Percentiles rank a stretch among this genome's conserved stretches.
Conservation (phyloP, 2,797 vertebrate species). For the Manis pentadactyla region DNA sequence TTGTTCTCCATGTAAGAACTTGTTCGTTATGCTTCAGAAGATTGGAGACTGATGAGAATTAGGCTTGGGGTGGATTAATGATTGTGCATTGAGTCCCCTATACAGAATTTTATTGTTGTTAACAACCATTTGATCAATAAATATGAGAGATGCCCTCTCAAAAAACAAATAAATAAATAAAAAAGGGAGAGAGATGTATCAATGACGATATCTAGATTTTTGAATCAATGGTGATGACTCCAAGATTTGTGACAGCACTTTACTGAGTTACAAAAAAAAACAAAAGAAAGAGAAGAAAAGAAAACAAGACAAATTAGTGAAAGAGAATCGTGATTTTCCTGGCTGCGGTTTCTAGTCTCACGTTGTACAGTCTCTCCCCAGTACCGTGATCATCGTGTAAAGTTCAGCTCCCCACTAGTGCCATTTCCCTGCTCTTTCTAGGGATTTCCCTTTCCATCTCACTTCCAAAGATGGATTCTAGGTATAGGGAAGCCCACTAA, state of each 20-base stretch:
- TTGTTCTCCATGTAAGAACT: no score
- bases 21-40: no score
- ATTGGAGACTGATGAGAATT: no score
- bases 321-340: slow-evolving; percentile 1
- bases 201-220: neutral
- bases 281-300: slow-evolving; percentile 18
- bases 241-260: neutral
- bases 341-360: neutral
- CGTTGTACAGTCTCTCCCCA: neutral
- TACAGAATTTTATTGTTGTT: no score
- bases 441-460: neutral
- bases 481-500: neutral
- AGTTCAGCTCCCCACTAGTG: neutral
- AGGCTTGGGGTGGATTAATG: no score
- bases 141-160: no score
- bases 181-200: neutral
- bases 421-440: neutral
- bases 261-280: neutral
- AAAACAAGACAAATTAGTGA: neutral
- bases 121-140: no score
- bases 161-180: no score
- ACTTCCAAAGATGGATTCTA: neutral
- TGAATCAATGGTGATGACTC: neutral
- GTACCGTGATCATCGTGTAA: no score
- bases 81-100: no score